Conservation (phyloP, 92 coral and sea anemone species). For the Nematostella vectensis region DNA sequence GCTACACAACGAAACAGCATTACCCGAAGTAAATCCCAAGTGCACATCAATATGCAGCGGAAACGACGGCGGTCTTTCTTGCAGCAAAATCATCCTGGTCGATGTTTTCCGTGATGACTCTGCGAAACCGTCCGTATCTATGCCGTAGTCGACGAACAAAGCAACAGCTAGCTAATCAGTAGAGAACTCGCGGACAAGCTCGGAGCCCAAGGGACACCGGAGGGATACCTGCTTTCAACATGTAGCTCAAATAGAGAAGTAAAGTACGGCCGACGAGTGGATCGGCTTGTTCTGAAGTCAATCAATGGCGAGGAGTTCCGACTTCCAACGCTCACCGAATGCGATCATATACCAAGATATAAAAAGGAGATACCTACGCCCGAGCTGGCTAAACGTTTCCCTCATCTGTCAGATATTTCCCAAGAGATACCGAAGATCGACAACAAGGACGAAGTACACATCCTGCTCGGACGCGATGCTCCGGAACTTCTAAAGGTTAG, state of each 20-base stretch:
- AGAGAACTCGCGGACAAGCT: constrained; percentile 9
- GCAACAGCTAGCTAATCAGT: constrained; percentile 4
- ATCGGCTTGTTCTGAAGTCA: constrained; percentile 10
- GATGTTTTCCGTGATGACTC: background rate
- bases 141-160: constrained; percentile 1
- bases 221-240: constrained; percentile 11
- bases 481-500: constrained; percentile 45
- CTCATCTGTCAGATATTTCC: constrained; percentile 12
- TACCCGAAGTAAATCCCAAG: background rate
- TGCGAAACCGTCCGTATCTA: background rate
- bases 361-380: constrained; percentile 25
- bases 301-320: constrained; percentile 5
- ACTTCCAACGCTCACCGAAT: constrained; percentile 21
- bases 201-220: constrained; percentile 4
- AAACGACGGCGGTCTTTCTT: background rate
- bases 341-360: constrained; percentile 18
- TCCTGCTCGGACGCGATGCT: constrained; percentile 47
- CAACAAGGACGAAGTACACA: constrained; percentile 21
- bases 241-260: constrained; percentile 7
- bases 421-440: constrained; percentile 39
- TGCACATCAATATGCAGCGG: constrained; percentile 1
- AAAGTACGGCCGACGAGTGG: constrained; percentile 24
- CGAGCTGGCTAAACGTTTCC: constrained; percentile 9
- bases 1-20: background rate
- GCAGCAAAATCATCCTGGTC: constrained; percentile 2